Conservation (phyloP, 2,888 invertebrate species). For the Globia sparganii region DNA sequence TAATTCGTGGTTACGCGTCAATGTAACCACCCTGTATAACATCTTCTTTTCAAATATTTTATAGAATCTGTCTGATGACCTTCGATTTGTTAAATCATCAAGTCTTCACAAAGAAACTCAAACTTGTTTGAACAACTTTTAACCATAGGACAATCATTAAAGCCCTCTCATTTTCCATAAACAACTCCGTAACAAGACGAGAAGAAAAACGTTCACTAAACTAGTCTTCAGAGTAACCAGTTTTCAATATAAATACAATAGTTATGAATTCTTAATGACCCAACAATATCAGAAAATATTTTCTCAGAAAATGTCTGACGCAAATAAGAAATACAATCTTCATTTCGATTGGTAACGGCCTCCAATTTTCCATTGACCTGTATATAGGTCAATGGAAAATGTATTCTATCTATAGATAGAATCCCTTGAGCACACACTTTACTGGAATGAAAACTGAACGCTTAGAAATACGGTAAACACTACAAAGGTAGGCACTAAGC, state of each 20-base stretch:
- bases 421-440: constrained; percentile 73
- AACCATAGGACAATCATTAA: background rate
- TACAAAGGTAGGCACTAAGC: constrained; percentile 73
- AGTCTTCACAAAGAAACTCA: background rate
- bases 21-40: too few species aligned
- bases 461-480: constrained; percentile 71
- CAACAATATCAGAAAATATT: constrained; percentile 17
- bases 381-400: too few species aligned
- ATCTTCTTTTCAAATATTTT: background rate
- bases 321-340: constrained; percentile 58
- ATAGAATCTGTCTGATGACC: background rate
- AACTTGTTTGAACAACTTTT: background rate
- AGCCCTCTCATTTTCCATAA: background rate
- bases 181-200: background rate
- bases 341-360: constrained; percentile 38
- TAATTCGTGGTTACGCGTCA: too few species aligned
- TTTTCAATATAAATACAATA: constrained; percentile 18
- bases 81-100: background rate
- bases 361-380: constrained; percentile 72
- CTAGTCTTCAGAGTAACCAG: constrained; percentile 4
- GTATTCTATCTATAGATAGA: too few species aligned
- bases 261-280: constrained; percentile 34
- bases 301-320: constrained; percentile 11
- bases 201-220: background rate
- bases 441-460: constrained; percentile 72